Evolutionary conservation across 2,797 vertebrate species (phyloP).

Genomic region (Parotocinclus haroldoi): DNA sequence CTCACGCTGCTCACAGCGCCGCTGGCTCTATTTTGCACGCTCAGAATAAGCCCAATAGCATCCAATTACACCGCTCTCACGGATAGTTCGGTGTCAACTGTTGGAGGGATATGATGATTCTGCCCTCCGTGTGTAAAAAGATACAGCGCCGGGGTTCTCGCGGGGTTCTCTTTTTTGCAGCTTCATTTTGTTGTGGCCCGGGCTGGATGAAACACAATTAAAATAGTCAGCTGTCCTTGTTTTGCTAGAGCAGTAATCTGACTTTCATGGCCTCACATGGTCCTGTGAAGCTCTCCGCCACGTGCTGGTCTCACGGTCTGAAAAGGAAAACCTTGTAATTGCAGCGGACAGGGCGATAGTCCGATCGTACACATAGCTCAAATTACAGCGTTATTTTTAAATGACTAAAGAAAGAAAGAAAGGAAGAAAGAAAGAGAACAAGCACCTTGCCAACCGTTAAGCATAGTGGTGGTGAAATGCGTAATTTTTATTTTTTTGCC

Average conservation of each 20-base stretch:
- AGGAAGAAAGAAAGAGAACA: too few species aligned
- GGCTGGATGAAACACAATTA: constrained; percentile 38
- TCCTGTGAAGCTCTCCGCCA: neutral
- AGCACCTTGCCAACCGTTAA: too few species aligned
- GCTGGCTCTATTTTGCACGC: constrained; percentile 59
- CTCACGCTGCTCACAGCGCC: constrained; percentile 33
- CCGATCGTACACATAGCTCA: too few species aligned
- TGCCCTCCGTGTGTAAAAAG: constrained; percentile 69
- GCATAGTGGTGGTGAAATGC: too few species aligned
- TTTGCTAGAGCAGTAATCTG: constrained; percentile 23
- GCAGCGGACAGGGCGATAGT: too few species aligned
- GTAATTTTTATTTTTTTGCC: too few species aligned
- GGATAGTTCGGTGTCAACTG: constrained; percentile 69
- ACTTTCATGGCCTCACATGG: constrained; percentile 3
- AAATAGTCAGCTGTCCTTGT: constrained; percentile 23
- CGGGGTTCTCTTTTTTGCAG: constrained; percentile 41
- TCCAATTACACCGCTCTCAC: constrained; percentile 73
- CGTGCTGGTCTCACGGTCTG: too few species aligned
- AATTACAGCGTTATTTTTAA: too few species aligned
- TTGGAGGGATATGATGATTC: constrained; percentile 64
- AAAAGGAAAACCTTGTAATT: too few species aligned
- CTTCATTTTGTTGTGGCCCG: constrained; percentile 30
- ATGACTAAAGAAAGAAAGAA: constrained; percentile 8
- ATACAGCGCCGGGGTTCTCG: constrained; percentile 56
- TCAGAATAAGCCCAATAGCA: constrained; percentile 69